Percentiles rank a stretch among this genome's conserved stretches.
phyloP scores from a whole-genome alignment of 64 coral and sea anemone species.

The Porites australiensis region DNA sequence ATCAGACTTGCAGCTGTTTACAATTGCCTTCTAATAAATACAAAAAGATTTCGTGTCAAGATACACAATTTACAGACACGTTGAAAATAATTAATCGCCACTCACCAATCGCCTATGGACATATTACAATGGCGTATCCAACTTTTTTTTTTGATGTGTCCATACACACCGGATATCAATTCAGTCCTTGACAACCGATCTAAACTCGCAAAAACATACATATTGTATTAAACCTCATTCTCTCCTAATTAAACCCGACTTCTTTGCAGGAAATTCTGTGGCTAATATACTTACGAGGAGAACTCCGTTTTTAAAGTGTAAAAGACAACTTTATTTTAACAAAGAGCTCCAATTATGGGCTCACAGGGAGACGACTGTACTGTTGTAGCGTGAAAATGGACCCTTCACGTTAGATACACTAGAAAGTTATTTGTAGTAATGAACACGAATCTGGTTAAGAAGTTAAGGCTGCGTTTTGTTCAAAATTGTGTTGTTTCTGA shows the following conservation, averaged over 20 bases:
- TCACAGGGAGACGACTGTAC: not conserved
- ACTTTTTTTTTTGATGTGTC: not conserved
- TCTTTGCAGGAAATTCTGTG: not conserved
- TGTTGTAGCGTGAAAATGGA: not conserved
- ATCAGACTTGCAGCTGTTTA: conserved; percentile 24
- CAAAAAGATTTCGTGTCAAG: conserved; percentile 51
- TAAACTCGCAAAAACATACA: not conserved
- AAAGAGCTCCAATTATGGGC: not conserved
- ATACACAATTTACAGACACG: conserved; percentile 21
- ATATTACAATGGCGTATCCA: not conserved
- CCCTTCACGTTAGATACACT: not conserved
- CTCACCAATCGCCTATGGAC: not conserved
- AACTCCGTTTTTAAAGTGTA: not conserved
- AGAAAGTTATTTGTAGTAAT: no score
- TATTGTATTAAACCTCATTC: not conserved
- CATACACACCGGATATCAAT: not conserved
- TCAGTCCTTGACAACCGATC: not conserved
- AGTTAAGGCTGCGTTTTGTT: no score
- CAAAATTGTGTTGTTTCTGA: no score
- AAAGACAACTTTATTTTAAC: not conserved
- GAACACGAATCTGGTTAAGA: no score
- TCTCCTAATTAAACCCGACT: not conserved
- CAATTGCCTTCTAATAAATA: conserved; percentile 20
- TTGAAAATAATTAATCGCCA: conserved; percentile 20
- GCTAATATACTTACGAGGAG: not conserved